phyloP scores from a whole-genome alignment of 2,113 vertebrate genomes.

The Grammomys surdaster region DNA sequence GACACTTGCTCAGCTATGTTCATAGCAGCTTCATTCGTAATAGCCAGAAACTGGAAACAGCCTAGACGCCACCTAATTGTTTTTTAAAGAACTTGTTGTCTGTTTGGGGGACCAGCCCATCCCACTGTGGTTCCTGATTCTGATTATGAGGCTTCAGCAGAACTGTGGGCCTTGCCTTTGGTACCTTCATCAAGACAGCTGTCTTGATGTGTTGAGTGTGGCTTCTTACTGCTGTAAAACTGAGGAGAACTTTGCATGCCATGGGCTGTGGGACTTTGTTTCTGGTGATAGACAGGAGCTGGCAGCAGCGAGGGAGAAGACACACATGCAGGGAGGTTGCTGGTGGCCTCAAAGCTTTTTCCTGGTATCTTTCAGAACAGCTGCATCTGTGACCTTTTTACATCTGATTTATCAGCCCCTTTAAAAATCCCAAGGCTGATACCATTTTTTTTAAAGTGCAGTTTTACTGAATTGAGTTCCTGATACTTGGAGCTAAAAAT shows the following conservation, averaged over 20 bases:
- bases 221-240: not conserved
- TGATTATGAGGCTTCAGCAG: not conserved
- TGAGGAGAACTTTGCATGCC: not conserved
- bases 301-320: fast-evolving
- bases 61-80: fast-evolving
- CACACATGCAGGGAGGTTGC: not conserved
- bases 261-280: not conserved
- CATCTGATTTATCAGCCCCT: not conserved
- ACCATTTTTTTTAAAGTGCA: not conserved
- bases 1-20: no score
- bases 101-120: no score
- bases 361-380: not conserved
- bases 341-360: not conserved
- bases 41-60: not conserved
- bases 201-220: not conserved
- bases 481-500: not conserved
- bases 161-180: not conserved
- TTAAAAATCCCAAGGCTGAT: not conserved
- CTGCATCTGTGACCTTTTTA: not conserved
- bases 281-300: not conserved
- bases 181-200: not conserved
- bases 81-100: not conserved
- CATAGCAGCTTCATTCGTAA: no score
- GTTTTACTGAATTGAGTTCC: not conserved
- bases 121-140: not conserved